Conservation (phyloP, 1,140 invertebrate species). For the Trachymyrmex cornetzi region DNA sequence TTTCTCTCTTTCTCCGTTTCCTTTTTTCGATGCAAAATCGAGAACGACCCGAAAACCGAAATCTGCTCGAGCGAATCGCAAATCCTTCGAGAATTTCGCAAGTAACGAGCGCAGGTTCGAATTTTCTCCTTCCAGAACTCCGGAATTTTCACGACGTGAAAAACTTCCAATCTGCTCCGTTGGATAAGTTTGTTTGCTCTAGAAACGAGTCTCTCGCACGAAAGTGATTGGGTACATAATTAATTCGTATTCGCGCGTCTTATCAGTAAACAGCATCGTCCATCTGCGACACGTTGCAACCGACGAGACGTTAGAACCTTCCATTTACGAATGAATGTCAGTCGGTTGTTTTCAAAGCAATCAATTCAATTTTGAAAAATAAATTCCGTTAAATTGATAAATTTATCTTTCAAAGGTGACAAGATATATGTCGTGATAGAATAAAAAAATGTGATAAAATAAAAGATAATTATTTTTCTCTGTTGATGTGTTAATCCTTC, state of each 20-base stretch:
- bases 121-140: neutral
- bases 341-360: neutral
- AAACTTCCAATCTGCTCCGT: slow-evolving; percentile 23
- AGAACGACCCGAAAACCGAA: neutral
- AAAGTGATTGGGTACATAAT: slow-evolving; percentile 10
- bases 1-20: neutral
- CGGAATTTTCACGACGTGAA: slow-evolving; percentile 3
- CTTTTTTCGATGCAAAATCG: neutral
- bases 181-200: slow-evolving; percentile 13
- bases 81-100: neutral
- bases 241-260: slow-evolving; percentile 7
- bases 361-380: slow-evolving; percentile 5
- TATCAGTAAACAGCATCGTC: neutral
- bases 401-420: neutral
- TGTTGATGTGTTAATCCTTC: too few species aligned
- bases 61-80: neutral
- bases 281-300: neutral
- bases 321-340: neutral
- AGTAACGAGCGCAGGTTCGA: slow-evolving; percentile 6
- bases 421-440: neutral
- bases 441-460: neutral
- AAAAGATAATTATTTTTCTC: neutral
- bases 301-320: neutral
- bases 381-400: neutral
- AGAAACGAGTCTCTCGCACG: neutral